phyloP scores from a whole-genome alignment of 2,888 invertebrate genomes.

The Brachycybe producta region DNA sequence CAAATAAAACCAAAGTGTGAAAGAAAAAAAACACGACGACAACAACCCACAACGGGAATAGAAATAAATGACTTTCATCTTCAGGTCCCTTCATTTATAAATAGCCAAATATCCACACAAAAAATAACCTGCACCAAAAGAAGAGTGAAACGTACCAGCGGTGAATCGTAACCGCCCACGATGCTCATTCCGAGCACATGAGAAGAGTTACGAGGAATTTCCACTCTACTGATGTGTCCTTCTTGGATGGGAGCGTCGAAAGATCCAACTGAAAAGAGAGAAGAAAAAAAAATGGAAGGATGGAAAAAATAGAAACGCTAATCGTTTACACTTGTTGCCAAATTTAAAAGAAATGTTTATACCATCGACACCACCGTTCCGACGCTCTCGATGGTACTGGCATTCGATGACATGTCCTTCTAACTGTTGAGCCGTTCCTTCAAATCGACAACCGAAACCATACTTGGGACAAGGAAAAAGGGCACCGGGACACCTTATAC shows the following conservation, averaged over 20 bases:
- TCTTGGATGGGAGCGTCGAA: constrained; percentile 31
- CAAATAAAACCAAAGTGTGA: background rate
- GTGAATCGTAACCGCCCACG: constrained; percentile 40
- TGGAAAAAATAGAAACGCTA: background rate
- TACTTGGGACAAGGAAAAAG: constrained; percentile 3
- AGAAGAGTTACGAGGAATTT: constrained; percentile 34
- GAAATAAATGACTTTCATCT: too few relatives aligned
- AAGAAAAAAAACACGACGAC: too few relatives aligned
- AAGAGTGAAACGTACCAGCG: constrained; percentile 33
- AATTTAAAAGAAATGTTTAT: background rate
- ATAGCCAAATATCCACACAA: too few relatives aligned
- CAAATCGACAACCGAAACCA: constrained; percentile 7
- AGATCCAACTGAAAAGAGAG: background rate
- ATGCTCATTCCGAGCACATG: constrained; percentile 36
- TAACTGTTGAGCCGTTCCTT: constrained; percentile 8
- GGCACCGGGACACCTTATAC: constrained; percentile 12
- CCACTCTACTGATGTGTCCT: constrained; percentile 37
- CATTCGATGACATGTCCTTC: constrained; percentile 9
- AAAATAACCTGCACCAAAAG: too few relatives aligned
- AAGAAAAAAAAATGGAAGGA: constrained; percentile 10
- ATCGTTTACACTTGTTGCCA: background rate
- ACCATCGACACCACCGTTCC: background rate
- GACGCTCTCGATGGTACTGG: constrained; percentile 3
- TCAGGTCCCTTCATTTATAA: too few relatives aligned
- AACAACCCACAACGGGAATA: too few relatives aligned